Evolutionary conservation across 2,113 vertebrate species (phyloP).

Genomic region (Nerophis ophidion): DNA sequence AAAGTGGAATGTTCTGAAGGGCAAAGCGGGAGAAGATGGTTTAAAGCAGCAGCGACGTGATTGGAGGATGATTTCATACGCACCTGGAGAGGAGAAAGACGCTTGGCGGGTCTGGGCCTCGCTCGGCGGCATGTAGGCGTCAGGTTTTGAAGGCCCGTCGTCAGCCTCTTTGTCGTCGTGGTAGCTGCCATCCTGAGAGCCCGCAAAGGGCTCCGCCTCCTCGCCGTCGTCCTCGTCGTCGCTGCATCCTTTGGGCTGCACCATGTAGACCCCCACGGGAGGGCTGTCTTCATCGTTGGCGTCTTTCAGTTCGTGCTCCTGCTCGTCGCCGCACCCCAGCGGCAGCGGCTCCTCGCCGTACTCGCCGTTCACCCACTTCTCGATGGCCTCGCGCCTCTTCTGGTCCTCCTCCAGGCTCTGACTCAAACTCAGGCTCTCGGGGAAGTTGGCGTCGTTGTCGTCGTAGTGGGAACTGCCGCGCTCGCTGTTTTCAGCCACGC

Average conservation of each 20-base stretch:
- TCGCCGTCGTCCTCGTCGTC: conserved; percentile 88
- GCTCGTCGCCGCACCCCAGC: conserved; percentile 52
- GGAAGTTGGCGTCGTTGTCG: conserved; percentile 71
- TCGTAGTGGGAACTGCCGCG: conserved; percentile 78
- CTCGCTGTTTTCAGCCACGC: conserved; percentile 74
- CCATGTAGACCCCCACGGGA: conserved; percentile 95
- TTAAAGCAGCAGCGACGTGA: conserved; percentile 8
- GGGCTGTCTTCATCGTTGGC: conserved; percentile 75
- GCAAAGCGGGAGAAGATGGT: conserved; percentile 32
- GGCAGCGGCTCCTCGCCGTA: conserved; percentile 82
- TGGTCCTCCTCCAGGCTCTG: conserved; percentile 91
- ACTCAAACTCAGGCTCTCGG: conserved; percentile 69
- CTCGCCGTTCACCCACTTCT: conserved; percentile 98
- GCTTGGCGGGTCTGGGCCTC: conserved; percentile 58
- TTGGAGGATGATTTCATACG: conserved; percentile 1
- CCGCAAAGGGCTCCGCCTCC: conserved; percentile 60
- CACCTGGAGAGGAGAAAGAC: conserved; percentile 73
- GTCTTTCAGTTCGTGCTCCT: conserved; percentile 60
- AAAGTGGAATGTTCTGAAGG: conserved; percentile 39
- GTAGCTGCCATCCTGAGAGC: conserved; percentile 73
- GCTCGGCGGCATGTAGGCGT: conserved; percentile 64
- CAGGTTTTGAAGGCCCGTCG: conserved; percentile 73
- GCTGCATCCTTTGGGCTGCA: conserved; percentile 95
- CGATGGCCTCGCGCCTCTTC: conserved; percentile 90
- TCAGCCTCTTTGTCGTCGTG: conserved; percentile 80